Conservation (phyloP, 2,797 vertebrate species). For the Dipus sagitta region DNA sequence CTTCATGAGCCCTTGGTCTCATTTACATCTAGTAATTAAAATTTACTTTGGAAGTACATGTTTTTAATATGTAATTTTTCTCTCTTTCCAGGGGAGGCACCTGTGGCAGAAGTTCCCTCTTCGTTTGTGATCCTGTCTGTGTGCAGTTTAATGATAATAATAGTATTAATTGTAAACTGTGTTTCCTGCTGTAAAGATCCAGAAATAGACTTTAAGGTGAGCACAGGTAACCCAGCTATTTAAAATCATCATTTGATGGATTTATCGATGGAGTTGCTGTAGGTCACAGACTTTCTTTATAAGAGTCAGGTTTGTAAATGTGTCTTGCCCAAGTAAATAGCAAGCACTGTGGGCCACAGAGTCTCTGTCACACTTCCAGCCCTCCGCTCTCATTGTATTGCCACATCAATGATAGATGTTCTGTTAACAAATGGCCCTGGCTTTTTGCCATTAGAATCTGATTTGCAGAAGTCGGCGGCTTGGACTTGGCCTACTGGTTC, state of each 20-base stretch:
- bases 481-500: background rate
- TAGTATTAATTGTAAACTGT: constrained; percentile 94
- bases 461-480: background rate
- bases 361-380: background rate
- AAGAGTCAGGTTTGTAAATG: background rate
- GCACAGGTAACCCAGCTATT: constrained; percentile 36
- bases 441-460: background rate
- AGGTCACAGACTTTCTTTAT: background rate
- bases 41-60: background rate
- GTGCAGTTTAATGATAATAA: constrained; percentile 90
- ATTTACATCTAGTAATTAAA: constrained; percentile 32
- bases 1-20: background rate
- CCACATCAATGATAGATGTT: background rate
- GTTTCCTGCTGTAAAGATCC: constrained; percentile 97
- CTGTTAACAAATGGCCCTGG: background rate
- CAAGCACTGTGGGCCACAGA: background rate
- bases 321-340: background rate
- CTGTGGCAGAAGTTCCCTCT: constrained; percentile 85
- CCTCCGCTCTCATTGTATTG: background rate
- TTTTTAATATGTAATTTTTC: background rate
- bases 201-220: constrained; percentile 99
- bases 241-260: background rate
- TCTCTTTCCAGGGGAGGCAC: constrained; percentile 87
- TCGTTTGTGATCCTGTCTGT: constrained; percentile 91
- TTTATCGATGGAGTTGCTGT: background rate